These are phyloP conservation scores for Oenanthe melanoleuca DNA, from an alignment of 2,113 vertebrate genomes.

Conservation along the genomic window DNA sequence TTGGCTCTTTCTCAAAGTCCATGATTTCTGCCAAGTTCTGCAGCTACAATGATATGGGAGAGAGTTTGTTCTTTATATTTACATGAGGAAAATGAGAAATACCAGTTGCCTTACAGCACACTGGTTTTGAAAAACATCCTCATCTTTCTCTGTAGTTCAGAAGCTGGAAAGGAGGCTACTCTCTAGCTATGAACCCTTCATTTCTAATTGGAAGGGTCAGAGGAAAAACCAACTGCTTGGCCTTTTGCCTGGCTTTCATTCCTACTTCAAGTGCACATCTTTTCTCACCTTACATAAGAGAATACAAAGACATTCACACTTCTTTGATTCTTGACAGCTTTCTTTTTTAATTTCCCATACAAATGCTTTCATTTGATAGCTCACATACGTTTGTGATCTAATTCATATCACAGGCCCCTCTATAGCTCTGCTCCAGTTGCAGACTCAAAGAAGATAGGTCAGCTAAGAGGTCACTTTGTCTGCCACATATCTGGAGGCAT, in stretches of 20 bases:
- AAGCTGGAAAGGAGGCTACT: not conserved
- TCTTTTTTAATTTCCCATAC: not conserved
- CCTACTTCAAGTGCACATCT: not conserved
- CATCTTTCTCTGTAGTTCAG: not conserved
- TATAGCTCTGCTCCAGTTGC: not conserved
- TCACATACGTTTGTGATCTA: not conserved
- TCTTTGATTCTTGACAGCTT: not conserved
- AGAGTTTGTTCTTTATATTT: not conserved
- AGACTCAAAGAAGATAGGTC: slow-evolving; percentile 1
- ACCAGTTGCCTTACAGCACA: not conserved
- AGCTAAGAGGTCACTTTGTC: not conserved
- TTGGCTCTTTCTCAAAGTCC: not conserved
- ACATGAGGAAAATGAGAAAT: not conserved
- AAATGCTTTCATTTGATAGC: not conserved
- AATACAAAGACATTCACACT: not conserved
- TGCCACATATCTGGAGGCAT: not conserved
- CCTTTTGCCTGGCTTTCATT: not conserved
- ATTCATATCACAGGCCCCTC: not conserved
- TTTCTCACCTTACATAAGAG: not conserved
- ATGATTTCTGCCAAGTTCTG: not conserved
- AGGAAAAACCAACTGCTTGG: not conserved
- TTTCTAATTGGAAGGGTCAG: slow-evolving; percentile 18
- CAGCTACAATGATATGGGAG: not conserved
- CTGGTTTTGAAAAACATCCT: not conserved
- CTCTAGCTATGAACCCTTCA: not conserved